Conservation (phyloP, 2,797 vertebrate genomes). For the Champsocephalus gunnari region DNA sequence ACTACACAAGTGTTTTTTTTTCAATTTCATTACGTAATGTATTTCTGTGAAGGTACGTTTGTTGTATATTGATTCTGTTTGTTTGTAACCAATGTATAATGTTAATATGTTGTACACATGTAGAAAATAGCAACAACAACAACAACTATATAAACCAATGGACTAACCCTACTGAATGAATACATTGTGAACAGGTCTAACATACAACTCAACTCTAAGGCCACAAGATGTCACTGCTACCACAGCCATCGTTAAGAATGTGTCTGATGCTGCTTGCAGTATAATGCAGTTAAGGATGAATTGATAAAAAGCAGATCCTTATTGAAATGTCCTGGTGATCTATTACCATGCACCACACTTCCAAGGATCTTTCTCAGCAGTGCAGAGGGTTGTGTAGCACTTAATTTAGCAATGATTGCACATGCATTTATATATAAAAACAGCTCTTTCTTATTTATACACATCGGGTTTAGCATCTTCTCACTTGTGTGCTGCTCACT, state of each 20-base stretch:
- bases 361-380: not conserved
- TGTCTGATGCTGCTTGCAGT: slow-evolving; percentile 7
- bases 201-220: slow-evolving; percentile 18
- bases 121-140: not conserved
- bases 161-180: slow-evolving; percentile 3
- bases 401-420: not conserved
- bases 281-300: slow-evolving; percentile 34
- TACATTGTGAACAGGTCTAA: not conserved
- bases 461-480: slow-evolving; percentile 11
- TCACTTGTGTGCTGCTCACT: slow-evolving; percentile 26
- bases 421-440: not conserved
- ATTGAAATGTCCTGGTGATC: not conserved
- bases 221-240: slow-evolving; percentile 65
- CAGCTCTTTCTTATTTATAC: not conserved
- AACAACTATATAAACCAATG: not conserved
- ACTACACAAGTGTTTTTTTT: too few species aligned
- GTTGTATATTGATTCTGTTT: not conserved
- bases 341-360: not conserved
- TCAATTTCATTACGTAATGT: not conserved
- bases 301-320: not conserved
- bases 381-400: not conserved
- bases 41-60: not conserved
- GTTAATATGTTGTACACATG: not conserved
- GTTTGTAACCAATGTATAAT: not conserved
- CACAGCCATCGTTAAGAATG: not conserved